These are phyloP conservation scores for Sciaenops ocellatus DNA, from an alignment of 2,797 vertebrate species.

Conservation along the genomic window DNA sequence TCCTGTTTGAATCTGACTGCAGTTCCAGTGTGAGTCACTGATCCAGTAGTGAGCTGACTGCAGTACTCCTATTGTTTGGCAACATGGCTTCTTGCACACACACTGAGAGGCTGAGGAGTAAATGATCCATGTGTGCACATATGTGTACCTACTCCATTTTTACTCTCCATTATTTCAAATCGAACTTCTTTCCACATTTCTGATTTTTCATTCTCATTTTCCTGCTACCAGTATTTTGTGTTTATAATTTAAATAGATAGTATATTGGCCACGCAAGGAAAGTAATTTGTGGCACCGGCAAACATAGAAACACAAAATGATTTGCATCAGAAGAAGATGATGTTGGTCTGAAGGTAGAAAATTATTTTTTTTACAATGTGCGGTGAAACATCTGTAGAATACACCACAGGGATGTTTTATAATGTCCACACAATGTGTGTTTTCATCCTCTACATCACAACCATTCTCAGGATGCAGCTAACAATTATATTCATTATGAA, in stretches of 20 bases:
- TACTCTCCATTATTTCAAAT: conserved; percentile 7
- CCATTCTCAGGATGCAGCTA: background rate
- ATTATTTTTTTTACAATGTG: background rate
- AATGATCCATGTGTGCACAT: background rate
- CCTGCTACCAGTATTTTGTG: background rate
- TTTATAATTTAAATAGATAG: background rate
- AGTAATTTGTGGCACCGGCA: background rate
- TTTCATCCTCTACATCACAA: background rate
- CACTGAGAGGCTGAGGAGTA: background rate
- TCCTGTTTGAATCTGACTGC: conserved; percentile 71
- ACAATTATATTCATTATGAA: background rate
- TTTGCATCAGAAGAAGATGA: background rate
- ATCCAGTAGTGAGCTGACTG: conserved; percentile 79
- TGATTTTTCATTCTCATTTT: conserved; percentile 8
- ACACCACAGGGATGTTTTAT: background rate
- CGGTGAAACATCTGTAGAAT: background rate
- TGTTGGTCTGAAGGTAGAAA: background rate
- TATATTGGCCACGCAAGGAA: background rate
- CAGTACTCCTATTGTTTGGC: conserved; percentile 78
- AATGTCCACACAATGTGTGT: background rate
- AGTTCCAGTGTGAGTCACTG: conserved; percentile 78
- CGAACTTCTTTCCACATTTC: background rate
- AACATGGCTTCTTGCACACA: conserved; percentile 24
- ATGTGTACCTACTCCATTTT: background rate
- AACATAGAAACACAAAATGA: background rate